A percentile compares a stretch with the other conserved stretches of the same genome.
phyloP scores from a whole-genome alignment of 2,113 vertebrate species.

The Pogona vitticeps region DNA sequence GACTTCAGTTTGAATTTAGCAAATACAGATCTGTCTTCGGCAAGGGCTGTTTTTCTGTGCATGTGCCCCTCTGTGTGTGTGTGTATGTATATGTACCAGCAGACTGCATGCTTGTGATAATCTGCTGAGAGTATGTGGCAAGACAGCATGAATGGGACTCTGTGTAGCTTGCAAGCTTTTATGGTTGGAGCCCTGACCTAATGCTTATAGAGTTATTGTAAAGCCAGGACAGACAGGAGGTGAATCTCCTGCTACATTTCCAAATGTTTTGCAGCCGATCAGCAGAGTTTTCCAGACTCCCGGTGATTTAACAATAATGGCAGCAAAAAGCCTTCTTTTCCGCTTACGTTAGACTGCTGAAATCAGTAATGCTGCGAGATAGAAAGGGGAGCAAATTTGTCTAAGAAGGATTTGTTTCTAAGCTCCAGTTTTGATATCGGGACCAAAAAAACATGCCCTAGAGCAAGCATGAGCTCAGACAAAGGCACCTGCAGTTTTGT shows the following conservation, averaged over 20 bases:
- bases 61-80: neutral
- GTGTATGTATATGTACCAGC: neutral
- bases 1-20: neutral
- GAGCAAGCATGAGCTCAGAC: neutral
- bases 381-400: neutral
- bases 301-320: neutral
- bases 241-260: neutral
- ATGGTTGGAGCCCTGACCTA: neutral
- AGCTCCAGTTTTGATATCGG: neutral
- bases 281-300: neutral
- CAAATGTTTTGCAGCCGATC: neutral
- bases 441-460: too few species aligned
- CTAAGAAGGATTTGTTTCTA: neutral
- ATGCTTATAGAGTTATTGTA: neutral
- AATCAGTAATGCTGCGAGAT: neutral
- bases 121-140: neutral
- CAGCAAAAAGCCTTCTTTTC: neutral
- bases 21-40: neutral
- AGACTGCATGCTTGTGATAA: neutral
- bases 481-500: neutral
- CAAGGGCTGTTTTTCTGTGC: neutral
- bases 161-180: neutral
- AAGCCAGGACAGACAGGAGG: neutral
- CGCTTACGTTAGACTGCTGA: neutral
- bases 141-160: neutral